phyloP scores from a whole-genome alignment of 1,140 invertebrate species.

The Bombus confusus region DNA sequence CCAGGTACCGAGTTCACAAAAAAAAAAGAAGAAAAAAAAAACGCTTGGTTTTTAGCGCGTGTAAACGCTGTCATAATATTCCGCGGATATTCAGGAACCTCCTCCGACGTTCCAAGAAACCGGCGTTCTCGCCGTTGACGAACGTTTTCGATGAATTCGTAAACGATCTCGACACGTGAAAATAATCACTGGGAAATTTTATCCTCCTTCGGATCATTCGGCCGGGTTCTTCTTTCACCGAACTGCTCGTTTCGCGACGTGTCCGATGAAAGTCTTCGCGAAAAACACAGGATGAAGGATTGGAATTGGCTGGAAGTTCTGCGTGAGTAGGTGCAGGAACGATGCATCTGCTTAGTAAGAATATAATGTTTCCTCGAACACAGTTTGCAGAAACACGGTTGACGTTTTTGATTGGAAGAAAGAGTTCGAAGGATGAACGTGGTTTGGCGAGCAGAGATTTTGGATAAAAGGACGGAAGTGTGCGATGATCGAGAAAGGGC shows the following conservation, averaged over 20 bases:
- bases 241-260: not conserved
- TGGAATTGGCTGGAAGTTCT: not conserved
- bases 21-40: conserved; percentile 24
- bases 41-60: conserved; percentile 32
- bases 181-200: conserved; percentile 7
- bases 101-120: not conserved
- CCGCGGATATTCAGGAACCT: not conserved
- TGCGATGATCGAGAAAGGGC: too few species aligned
- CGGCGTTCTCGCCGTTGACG: not conserved
- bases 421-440: too few species aligned
- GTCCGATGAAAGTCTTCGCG: not conserved
- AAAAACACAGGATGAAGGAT: not conserved
- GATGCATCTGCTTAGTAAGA: not conserved
- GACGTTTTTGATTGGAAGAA: too few species aligned
- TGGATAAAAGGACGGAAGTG: too few species aligned
- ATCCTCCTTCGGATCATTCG: not conserved
- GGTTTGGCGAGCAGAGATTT: too few species aligned
- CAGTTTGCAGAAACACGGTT: too few species aligned
- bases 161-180: conserved; percentile 7
- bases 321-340: not conserved
- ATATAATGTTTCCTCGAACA: not conserved
- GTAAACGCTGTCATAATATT: conserved; percentile 58
- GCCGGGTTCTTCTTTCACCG: not conserved
- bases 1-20: conserved; percentile 65
- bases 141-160: conserved; percentile 25